These are phyloP conservation scores for Eugnorisma glareosa DNA, from an alignment of 2,888 invertebrate genomes.

Conservation along the genomic window DNA sequence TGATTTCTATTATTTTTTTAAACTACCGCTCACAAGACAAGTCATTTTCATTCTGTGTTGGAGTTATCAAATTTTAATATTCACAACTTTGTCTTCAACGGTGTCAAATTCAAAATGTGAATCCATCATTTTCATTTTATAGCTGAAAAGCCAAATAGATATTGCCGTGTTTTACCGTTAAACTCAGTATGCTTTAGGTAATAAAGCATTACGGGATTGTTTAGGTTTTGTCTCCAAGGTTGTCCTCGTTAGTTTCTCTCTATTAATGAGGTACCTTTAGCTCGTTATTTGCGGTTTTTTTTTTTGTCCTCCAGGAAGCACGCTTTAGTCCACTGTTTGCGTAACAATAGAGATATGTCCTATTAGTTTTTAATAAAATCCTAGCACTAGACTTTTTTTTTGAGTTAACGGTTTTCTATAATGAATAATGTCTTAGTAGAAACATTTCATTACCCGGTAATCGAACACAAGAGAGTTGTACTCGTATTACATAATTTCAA, in stretches of 20 bases:
- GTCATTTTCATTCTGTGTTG: background rate
- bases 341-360: constrained; percentile 2
- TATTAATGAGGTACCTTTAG: background rate
- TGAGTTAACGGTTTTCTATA: no score
- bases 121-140: background rate
- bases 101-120: background rate
- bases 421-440: background rate
- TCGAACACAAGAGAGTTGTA: background rate
- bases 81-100: background rate
- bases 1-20: no score
- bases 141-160: background rate
- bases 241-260: background rate
- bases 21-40: no score
- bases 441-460: no score
- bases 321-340: constrained; percentile 12
- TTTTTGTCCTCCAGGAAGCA: background rate
- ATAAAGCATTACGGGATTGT: background rate
- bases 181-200: background rate
- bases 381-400: background rate
- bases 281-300: background rate
- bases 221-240: background rate
- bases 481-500: no score
- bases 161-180: background rate
- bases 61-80: background rate
- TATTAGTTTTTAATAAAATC: background rate